Evolutionary conservation across 1,140 invertebrate genomes (phyloP), one percentile per base, ranked within the genome.

Genomic region (Drosophila nebulosa): DNA sequence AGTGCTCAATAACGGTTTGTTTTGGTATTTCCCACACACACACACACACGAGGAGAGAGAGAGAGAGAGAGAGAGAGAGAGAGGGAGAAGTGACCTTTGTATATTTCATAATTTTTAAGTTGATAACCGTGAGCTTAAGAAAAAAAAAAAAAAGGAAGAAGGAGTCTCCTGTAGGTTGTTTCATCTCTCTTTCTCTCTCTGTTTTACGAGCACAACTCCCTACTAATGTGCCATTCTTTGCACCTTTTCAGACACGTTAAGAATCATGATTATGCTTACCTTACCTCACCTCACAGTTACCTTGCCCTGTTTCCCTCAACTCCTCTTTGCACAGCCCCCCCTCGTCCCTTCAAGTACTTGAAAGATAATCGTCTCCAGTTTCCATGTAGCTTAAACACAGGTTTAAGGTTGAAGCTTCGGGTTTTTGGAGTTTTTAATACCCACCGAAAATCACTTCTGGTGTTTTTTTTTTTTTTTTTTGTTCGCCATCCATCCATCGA

Each of bases 391-490:
- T 61, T 79, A 76, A 85, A 74, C 63, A 85, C 69, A 77, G 64
- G 72, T 79, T 85, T 39, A 57, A 65, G 10, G 30, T 10, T 32
- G 4, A 2, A 32, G 30, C 30, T 32, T 32, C 10, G 10, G 30
- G 30, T 32, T 26, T 32, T 52, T 21, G 60, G 50, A 64, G 84
- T 64, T 67, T 74, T 60, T 63, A 73, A 64, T 73, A 63, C 56
- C 60, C 51, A 36, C 73, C 52, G 32, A 77, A 84, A 84, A 84
- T 84, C 80, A 85, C 80, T 84, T 86, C 80, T 85, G 76, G 24
- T 85, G 85, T 85, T 85, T 79, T 46, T 46, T 10, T 46, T 46
- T 9, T 46, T 46, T 46, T 32, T 46, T 10, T 46, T 46, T 9
- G 18, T 46, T 46, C 12, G 9, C 30, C 16, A 46, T 18, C 6